Evolutionary conservation across 2,113 vertebrate genomes (phyloP).

Genomic region (Pholis gunnellus): DNA sequence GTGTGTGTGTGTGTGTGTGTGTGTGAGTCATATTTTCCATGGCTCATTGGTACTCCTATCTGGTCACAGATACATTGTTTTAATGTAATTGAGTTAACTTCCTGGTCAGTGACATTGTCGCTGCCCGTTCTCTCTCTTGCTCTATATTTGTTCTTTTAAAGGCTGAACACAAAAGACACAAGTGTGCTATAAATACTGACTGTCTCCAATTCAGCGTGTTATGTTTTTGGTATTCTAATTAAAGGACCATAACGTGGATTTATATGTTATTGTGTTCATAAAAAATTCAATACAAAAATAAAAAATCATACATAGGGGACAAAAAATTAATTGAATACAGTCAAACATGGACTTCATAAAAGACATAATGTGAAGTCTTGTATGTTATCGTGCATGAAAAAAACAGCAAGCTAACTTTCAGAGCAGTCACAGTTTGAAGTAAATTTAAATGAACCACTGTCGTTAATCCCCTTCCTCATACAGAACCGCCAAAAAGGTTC

Average conservation of each 20-base stretch:
- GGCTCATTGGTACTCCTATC: background rate
- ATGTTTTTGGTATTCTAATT: background rate
- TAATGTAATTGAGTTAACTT: conserved; percentile 46
- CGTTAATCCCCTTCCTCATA: background rate
- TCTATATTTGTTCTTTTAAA: conserved; percentile 8
- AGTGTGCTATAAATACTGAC: background rate
- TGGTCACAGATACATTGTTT: conserved; percentile 17
- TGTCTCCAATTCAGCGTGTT: background rate
- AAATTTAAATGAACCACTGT: background rate
- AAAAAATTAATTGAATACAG: background rate
- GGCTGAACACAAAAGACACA: background rate
- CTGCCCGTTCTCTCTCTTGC: background rate
- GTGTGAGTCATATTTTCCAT: background rate
- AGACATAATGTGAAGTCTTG: background rate
- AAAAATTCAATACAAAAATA: background rate
- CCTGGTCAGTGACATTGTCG: conserved; percentile 18
- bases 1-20: background rate
- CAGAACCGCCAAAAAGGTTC: background rate
- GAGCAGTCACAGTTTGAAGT: background rate
- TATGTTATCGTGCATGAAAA: no score
- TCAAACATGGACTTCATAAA: background rate
- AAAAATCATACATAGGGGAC: background rate
- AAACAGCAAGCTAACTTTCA: background rate
- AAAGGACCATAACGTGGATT: background rate
- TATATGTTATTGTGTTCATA: background rate